Evolutionary conservation across 2,797 vertebrate species (phyloP), one percentile per base, ranked within the genome.

Genomic region (Myoxocephalus aenaeus): DNA sequence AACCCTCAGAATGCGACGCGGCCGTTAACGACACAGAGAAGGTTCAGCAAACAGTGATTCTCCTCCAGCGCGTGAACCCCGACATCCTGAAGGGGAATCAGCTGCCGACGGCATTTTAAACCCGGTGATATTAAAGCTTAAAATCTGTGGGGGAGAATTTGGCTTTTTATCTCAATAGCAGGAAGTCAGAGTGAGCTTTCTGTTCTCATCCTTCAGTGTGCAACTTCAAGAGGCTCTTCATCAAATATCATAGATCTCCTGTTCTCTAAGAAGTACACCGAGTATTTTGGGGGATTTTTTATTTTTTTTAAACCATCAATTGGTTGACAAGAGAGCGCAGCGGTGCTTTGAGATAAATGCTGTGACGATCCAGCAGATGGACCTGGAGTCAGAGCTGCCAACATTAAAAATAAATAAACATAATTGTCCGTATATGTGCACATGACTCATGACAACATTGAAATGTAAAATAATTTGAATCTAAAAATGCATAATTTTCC

Each of bases 91-190:
- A 25, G 36, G 18, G 20, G 29, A 27, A 58, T 34, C 58, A 64
- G 34, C 51, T 51, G 40, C 36, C n/a, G n/a, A n/a, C n/a, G n/a
- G n/a, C n/a, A 61, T 51, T 70, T 58, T 40, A 57, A 58, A 44
- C 27, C 15, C 13, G 61, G 12, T n/a, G 32, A 66, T n/a, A 32
- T 40, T 44, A 53, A 54, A 66, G 27, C 13, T 22, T 15, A 0
- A 32, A 61, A 1, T 27, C 38, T 46, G 18, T 18, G 57, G 22
- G 9, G 57, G 27, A 61, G 32, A 46, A 38, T 36, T 2, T 7
- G 5, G 27, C 32, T 66, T 66, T 15, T 9, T 38, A 48, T 74
- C 22, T 14, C 1, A 61, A 38, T 3, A 13, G 56, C 11, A 54
- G 50, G 15, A 22, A 25, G 65, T 36, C 65, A 54, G 29, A 20